A percentile compares a stretch with the other conserved stretches of the same genome.
phyloP scores from a whole-genome alignment of 2,113 vertebrate species.

The Sterrhoptilus dennistouni region DNA sequence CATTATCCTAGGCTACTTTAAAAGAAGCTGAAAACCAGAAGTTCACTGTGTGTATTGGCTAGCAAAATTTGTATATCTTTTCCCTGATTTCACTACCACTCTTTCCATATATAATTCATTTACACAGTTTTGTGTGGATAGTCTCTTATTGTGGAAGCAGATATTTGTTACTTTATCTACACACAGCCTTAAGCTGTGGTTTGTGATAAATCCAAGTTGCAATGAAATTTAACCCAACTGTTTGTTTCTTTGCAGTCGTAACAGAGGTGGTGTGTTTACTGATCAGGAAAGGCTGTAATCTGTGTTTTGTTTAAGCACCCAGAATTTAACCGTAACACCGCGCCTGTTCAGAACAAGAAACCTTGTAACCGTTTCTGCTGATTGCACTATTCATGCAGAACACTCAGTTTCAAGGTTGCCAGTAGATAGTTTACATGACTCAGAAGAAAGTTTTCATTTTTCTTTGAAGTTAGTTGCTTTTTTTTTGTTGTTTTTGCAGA shows the following conservation, averaged over 20 bases:
- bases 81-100: not conserved
- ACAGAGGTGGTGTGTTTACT: not conserved
- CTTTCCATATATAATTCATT: not conserved
- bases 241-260: not conserved
- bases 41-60: not conserved
- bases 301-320: constrained; percentile 3
- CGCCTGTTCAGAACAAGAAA: constrained; percentile 13
- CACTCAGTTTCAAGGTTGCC: not conserved
- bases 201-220: not conserved
- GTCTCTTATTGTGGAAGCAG: not conserved
- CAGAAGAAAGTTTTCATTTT: not conserved
- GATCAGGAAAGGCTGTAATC: not conserved
- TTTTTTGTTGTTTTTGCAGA: not conserved
- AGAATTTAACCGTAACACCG: not conserved
- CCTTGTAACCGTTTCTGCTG: not conserved
- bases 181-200: not conserved
- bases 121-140: not conserved
- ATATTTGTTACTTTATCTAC: not conserved
- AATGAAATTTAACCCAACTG: not conserved
- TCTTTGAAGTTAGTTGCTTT: not conserved
- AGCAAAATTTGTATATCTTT: not conserved
- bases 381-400: not conserved
- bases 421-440: not conserved
- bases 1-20: not conserved
- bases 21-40: not conserved